Evolutionary conservation across 2,888 invertebrate genomes (phyloP), one percentile per base, ranked within the genome.

Genomic region (Adela reaumurella): DNA sequence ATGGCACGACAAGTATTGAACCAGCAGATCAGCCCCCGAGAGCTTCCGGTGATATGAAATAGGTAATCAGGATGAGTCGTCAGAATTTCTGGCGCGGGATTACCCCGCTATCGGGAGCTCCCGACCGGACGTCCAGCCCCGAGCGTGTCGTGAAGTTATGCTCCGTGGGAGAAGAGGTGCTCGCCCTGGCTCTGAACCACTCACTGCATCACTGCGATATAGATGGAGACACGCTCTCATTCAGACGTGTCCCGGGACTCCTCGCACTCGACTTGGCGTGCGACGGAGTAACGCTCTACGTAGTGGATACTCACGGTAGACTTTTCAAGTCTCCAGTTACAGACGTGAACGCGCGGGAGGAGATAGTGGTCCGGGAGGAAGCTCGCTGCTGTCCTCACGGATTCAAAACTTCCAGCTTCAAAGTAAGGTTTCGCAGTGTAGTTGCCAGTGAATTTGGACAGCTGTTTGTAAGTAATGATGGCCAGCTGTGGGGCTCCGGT

Each of bases 401-500:
- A 52, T 85, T 83, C 61, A 83, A 82, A 58, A 83, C 83, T 57
- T 82, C 83, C 48, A 82, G 79, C 59, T 82, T 77, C 56, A 81
- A 82, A 63, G 79, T 84, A 47, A 85, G 82, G 65, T 83, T 87
- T 48, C 81, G 82, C 53, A 81, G 81, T 60, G 74, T 89, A 54
- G 82, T 84, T 14, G 80, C 83, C 19, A 85, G 82, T 59, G 82
- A 84, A 57, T 83, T 81, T 63, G 84, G 86, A 10, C 77, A 82
- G 57, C 70, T 89, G 8, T 87, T 83, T 61, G 81, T 87, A 14
- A 85, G 85, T 45, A 85, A 84, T 56, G 81, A 74, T 64, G 87
- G 87, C 11, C 84, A 88, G 57, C 70, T 89, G 2, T 88, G 87
- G 88, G 88, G 86, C 1, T 83, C 81, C 43, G 88, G 88, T 48